Conservation (phyloP, 2,113 vertebrate species). For the Heterocephalus glaber region DNA sequence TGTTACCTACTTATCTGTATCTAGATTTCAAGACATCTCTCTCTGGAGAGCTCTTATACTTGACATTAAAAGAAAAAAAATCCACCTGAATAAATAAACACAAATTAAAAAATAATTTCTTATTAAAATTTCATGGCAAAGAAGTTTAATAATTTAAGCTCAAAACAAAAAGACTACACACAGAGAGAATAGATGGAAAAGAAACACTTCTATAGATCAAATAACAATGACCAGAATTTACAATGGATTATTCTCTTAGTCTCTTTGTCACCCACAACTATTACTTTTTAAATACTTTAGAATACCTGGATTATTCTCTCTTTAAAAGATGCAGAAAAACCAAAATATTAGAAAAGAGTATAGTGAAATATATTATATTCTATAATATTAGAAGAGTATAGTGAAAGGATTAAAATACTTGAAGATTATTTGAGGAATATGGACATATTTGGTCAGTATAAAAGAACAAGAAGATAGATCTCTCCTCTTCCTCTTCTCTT, state of each 20-base stretch:
- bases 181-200: neutral
- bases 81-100: neutral
- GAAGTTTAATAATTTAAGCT: conserved; percentile 61
- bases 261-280: neutral
- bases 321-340: neutral
- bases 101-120: neutral
- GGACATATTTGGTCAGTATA: neutral
- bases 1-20: neutral
- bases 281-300: neutral
- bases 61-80: neutral
- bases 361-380: too few species aligned
- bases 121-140: conserved; percentile 56
- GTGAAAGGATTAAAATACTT: neutral
- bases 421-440: neutral
- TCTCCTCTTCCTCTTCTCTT: neutral
- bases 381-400: neutral
- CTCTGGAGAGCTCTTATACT: neutral
- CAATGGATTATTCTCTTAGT: neutral
- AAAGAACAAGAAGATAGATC: neutral
- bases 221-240: neutral
- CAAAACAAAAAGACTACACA: neutral
- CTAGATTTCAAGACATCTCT: neutral
- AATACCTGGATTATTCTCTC: neutral
- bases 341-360: neutral
- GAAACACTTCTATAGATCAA: neutral